These are phyloP conservation scores for Ophioninae sp. DNA, from an alignment of 2,888 invertebrate species.

Conservation along the genomic window DNA sequence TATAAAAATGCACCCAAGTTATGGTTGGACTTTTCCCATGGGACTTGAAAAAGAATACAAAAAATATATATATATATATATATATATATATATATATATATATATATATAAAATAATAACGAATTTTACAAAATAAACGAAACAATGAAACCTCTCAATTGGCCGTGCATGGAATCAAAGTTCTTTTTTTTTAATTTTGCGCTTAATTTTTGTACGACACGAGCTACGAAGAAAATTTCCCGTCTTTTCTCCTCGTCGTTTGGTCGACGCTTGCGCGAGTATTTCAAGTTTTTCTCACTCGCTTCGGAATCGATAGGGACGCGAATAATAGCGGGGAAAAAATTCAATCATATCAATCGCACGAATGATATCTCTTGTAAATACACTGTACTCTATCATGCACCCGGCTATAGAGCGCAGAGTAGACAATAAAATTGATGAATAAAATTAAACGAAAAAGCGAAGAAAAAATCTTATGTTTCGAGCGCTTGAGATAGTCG, in stretches of 20 bases:
- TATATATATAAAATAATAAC: no score
- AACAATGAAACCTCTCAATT: constrained; percentile 14
- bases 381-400: constrained; percentile 62
- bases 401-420: constrained; percentile 57
- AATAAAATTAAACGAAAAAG: background rate
- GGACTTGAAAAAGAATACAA: constrained; percentile 51
- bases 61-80: background rate
- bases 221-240: background rate
- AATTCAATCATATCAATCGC: constrained; percentile 52
- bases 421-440: constrained; percentile 63
- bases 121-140: background rate
- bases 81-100: no score
- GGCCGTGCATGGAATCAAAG: background rate
- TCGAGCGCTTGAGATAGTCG: constrained; percentile 61
- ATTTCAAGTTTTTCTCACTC: background rate
- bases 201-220: background rate
- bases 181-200: background rate
- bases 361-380: constrained; percentile 62
- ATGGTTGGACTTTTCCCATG: constrained; percentile 54
- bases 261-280: background rate
- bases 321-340: constrained; percentile 18
- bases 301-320: background rate
- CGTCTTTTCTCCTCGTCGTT: background rate
- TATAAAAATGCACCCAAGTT: constrained; percentile 53
- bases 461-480: constrained; percentile 55